Conservation (phyloP, 2,113 vertebrate genomes). For the Dicentrarchus labrax region DNA sequence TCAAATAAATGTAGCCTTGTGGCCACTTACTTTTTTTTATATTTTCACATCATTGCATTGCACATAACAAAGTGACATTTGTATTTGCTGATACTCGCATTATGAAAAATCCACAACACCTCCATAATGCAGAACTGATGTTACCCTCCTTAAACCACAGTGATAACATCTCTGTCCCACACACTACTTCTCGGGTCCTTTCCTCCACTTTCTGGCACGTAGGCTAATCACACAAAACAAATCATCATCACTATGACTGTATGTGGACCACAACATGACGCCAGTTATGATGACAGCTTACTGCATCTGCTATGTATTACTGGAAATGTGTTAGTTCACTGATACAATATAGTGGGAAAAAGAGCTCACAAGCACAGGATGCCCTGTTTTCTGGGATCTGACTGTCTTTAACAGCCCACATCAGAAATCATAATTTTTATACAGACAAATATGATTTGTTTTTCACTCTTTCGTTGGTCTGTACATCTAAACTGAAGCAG, state of each 20-base stretch:
- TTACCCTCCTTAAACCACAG: slow-evolving; percentile 4
- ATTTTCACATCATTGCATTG: neutral
- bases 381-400: slow-evolving; percentile 36
- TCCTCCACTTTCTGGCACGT: slow-evolving; percentile 37
- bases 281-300: slow-evolving; percentile 48
- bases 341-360: slow-evolving; percentile 58
- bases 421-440: slow-evolving; percentile 33
- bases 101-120: slow-evolving; percentile 5
- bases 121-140: slow-evolving; percentile 35
- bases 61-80: neutral
- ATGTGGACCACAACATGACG: slow-evolving; percentile 41
- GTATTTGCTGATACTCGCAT: slow-evolving; percentile 41
- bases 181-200: slow-evolving; percentile 5
- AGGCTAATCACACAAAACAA: slow-evolving; percentile 57
- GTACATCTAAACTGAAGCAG: slow-evolving; percentile 3
- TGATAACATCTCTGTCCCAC: slow-evolving; percentile 45
- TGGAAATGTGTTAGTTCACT: slow-evolving; percentile 39
- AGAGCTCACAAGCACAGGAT: slow-evolving; percentile 36
- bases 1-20: neutral
- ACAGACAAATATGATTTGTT: slow-evolving; percentile 31
- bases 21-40: neutral
- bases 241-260: slow-evolving; percentile 40
- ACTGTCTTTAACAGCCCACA: slow-evolving; percentile 38
- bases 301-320: slow-evolving; percentile 71
- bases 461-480: slow-evolving; percentile 17